Base-by-base conservation (phyloP, 2,797 vertebrate genomes). In the Artibeus jamaicensis region DNA sequence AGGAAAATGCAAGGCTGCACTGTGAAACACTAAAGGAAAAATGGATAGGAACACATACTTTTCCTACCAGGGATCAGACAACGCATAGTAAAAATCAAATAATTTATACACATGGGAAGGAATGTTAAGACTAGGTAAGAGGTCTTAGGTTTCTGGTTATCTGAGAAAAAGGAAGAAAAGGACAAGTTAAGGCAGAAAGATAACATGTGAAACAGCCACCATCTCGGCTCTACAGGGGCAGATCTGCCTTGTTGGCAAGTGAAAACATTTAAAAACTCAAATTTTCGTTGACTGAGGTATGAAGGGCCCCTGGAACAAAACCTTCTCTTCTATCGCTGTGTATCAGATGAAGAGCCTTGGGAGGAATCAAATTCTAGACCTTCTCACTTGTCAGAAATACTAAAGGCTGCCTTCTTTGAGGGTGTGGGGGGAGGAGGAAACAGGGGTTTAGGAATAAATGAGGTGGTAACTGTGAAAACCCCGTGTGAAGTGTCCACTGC, bases 261-360 rank as follows among this genome's bases (percentile, higher is more conserved):
- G 21, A 42, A 42, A 48, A 46, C 12, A 1, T 22, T 67, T 11
- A 37, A 70, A 50, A 73, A 86, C 5, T 11, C 44, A 26, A 9
- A 37, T 57, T 10, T 82, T 77, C 39, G 24, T 22, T 5, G 46
- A 37, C 26, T 0, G 9, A 32, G 19, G 3, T 26, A n/a, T 2
- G 26, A 59, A 50, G 74, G 50, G 34, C 21, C 46, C 9, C 11
- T 3, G 32, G 37, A 1, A 11, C 24, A 29, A 65, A 62, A 21
- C 6, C 3, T 2, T 50, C 24, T 22, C 18, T 3, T 57, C 55
- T 14, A 32, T 6, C 6, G 6, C 50, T 37, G 24, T 1, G 11
- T 4, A 44, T 15, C 19, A 1, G 1, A 9, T 16, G 6, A 74
- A 8, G 24, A 39, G 68, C n/a, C 1, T 3, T 3, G 2, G n/a